phyloP scores from a whole-genome alignment of 2,113 vertebrate species.

The Felis catus region F.catus_Fca126_mat1.0 CM031428.1:39425501-39426000 shows the following conservation, averaged over 20 bases:
- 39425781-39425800: neutral
- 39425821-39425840: neutral
- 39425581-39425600: neutral
- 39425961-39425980: neutral
- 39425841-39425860: neutral
- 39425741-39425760: slow-evolving; percentile 22
- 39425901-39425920: neutral
- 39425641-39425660: neutral
- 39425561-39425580: neutral
- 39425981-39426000: neutral
- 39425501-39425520: neutral
- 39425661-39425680: neutral
- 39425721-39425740: neutral
- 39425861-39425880: neutral
- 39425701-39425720: neutral
- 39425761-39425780: neutral
- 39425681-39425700: neutral
- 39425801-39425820: neutral
- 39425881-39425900: neutral
- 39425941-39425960: neutral
- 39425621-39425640: neutral
- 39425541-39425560: neutral
- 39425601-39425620: neutral
- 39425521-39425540: neutral
- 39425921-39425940: neutral